Evolutionary conservation across 2,113 vertebrate genomes (phyloP).

Genomic region (Lycocorax pyrrhopterus): DNA sequence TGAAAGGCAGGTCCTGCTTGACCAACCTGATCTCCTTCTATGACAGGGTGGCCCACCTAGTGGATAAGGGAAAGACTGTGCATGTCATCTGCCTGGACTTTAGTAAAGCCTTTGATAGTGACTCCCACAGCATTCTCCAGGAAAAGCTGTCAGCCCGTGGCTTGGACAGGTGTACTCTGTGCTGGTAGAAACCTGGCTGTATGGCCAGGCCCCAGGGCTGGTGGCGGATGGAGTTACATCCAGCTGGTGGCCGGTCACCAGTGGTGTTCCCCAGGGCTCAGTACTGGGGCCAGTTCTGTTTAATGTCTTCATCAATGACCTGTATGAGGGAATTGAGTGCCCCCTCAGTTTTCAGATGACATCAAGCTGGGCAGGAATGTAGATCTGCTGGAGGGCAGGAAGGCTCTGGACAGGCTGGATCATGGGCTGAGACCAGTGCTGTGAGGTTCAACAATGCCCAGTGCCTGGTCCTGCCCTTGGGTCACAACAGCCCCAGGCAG

Average conservation of each 20-base stretch:
- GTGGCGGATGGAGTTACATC: neutral
- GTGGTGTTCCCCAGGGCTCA: neutral
- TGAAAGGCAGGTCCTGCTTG: no score
- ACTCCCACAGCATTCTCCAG: neutral
- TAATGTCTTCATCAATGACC: neutral
- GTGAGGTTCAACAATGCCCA: neutral
- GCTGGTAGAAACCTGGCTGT: neutral
- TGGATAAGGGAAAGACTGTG: neutral
- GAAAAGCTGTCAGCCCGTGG: neutral
- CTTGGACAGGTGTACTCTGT: neutral
- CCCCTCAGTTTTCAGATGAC: fast-evolving
- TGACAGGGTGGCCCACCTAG: no score
- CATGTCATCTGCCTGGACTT: neutral
- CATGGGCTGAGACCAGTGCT: neutral
- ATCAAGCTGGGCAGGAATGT: fast-evolving
- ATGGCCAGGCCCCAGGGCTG: fast-evolving
- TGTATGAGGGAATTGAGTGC: fast-evolving
- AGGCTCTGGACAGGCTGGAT: neutral
- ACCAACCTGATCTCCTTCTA: neutral
- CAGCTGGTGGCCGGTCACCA: neutral
- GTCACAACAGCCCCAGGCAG: neutral
- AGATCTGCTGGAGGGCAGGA: neutral
- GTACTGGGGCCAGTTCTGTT: neutral
- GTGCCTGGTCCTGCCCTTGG: neutral
- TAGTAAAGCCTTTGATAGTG: neutral